phyloP scores from a whole-genome alignment of 2,888 invertebrate genomes.

The Cryptus viduatorius region DNA sequence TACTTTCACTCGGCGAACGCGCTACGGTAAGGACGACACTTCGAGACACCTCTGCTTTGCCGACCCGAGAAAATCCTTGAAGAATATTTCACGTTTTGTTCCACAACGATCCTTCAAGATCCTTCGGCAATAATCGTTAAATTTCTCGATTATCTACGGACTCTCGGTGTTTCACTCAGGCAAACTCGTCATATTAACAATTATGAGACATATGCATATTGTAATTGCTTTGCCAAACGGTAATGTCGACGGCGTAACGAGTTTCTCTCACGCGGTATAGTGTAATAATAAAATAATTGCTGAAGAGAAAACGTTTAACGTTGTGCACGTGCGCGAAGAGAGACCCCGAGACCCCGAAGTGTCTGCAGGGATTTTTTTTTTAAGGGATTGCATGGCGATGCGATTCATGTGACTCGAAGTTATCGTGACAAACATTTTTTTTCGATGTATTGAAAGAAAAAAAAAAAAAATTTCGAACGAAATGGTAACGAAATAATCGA shows the following conservation, averaged over 20 bases:
- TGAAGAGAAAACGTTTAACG: slow-evolving; percentile 44
- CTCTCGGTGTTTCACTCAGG: not conserved
- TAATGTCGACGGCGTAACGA: slow-evolving; percentile 46
- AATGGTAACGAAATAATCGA: not conserved
- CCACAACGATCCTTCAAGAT: not conserved
- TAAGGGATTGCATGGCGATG: slow-evolving; percentile 32
- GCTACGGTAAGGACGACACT: slow-evolving; percentile 11
- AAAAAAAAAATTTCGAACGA: not conserved
- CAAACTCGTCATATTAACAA: slow-evolving; percentile 15
- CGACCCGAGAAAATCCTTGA: slow-evolving; percentile 1
- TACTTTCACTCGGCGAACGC: slow-evolving; percentile 3
- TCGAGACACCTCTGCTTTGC: not conserved
- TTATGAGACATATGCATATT: slow-evolving; percentile 32
- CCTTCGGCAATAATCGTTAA: slow-evolving; percentile 40
- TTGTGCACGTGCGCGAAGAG: slow-evolving; percentile 20
- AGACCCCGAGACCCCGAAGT: not conserved
- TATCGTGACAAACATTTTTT: not conserved
- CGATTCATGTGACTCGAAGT: slow-evolving; percentile 16
- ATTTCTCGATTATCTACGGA: slow-evolving; percentile 11
- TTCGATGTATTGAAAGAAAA: not conserved
- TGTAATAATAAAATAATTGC: slow-evolving; percentile 52
- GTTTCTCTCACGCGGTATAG: slow-evolving; percentile 4
- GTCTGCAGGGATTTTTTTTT: slow-evolving; percentile 19
- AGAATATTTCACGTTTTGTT: slow-evolving; percentile 12
- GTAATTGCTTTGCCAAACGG: slow-evolving; percentile 43